Base-by-base conservation (phyloP, 2,888 invertebrate genomes). In the Parascotia fuliginaria region DNA sequence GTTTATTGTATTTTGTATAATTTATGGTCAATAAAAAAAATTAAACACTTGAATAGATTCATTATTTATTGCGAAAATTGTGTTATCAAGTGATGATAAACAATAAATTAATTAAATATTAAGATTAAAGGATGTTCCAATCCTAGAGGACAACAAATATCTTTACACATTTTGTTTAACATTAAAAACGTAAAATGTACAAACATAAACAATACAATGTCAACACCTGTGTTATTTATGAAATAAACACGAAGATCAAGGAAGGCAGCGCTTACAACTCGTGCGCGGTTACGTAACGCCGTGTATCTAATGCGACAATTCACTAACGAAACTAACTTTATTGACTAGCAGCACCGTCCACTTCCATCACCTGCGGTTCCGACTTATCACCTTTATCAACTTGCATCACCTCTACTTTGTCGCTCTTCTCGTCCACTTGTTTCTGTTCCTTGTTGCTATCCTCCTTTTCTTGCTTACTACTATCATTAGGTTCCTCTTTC, bases 281-380 rank as follows among this genome's bases (percentile, higher is more conserved):
- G 77, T 81, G 84, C 79, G 66, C 59, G 69, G 56, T 65, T 69
- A 68, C 69, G 64, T n/a, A n/a, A 71, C 57, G 63, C 1, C 7
- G 84, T 81, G 83, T 78, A 75, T 77, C 84, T 85, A 82, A 73
- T 54, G 60, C 76, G 79, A 79, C 75, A 82, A 86, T 88, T 87
- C 76, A 75, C 89, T 89, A 88, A 79, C 57, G 82, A 74, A 79
- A 79, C 80, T 86, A 81, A 72, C 77, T 83, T 87, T 89, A 91
- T 89, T 91, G 92, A 92, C 92, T 91, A 92, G 92, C 82, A 79
- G 85, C 89, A 81, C 80, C 81, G 34, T 92, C 92, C 41, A 92
- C 83, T 64, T 92, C 92, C 92, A 92, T 92, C 42, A 77, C 71
- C 66, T 83, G 87, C 56, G 78, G 63, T 44, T 78, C 79, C 24